phyloP scores from a whole-genome alignment of 1,140 invertebrate species.

The Sipha flava region DNA sequence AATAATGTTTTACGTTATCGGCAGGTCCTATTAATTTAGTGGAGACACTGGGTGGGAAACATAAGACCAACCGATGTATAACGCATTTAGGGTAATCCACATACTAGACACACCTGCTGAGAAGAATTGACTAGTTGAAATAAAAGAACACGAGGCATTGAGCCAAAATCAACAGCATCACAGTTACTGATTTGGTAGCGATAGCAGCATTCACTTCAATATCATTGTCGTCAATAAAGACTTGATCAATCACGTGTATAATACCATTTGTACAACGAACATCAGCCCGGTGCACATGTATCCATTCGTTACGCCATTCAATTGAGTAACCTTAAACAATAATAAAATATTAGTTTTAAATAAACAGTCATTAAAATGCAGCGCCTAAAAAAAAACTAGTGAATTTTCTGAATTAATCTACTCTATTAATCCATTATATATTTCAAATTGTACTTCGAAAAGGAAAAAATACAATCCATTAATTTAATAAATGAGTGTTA shows the following conservation, averaged over 20 bases:
- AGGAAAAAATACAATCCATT: too few relatives aligned
- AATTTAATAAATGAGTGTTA: too few relatives aligned
- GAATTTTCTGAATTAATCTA: too few relatives aligned
- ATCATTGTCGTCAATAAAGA: conserved; percentile 72
- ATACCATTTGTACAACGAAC: conserved; percentile 87
- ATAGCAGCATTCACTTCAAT: conserved; percentile 56
- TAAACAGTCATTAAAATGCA: too few relatives aligned
- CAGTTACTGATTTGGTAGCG: neutral
- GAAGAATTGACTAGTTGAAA: conserved; percentile 22
- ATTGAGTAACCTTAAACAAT: conserved; percentile 61
- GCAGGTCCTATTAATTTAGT: neutral
- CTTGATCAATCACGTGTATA: conserved; percentile 81
- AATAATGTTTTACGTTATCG: neutral
- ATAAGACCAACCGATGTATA: neutral
- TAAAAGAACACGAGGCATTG: neutral
- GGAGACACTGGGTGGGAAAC: neutral
- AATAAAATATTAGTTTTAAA: neutral
- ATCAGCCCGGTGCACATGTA: conserved; percentile 76
- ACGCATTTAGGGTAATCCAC: neutral
- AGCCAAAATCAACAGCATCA: neutral
- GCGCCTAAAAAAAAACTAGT: too few relatives aligned
- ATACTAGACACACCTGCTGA: neutral
- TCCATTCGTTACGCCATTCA: conserved; percentile 71
- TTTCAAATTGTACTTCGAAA: too few relatives aligned
- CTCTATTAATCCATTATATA: too few relatives aligned